A percentile compares a stretch with the other conserved stretches of the same genome.
Evolutionary conservation across 2,797 vertebrate genomes (phyloP).

Genomic region (Podarcis siculus): DNA sequence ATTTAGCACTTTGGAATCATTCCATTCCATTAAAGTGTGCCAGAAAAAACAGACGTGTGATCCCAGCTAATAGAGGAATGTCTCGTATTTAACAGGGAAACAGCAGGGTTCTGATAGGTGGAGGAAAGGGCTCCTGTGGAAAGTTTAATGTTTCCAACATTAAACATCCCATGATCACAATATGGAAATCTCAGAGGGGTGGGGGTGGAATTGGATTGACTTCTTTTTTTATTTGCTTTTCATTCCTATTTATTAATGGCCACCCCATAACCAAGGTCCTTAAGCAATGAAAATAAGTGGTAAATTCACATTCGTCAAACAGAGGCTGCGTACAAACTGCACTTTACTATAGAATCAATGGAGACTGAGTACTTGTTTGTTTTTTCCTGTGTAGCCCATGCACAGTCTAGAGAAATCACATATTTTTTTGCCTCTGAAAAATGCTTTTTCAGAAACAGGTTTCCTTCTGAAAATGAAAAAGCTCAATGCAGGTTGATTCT

Average conservation of each 20-base stretch:
- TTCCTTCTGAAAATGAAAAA: no score
- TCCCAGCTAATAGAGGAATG: constrained; percentile 65
- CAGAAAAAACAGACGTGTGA: constrained; percentile 80
- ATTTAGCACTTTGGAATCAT: constrained; percentile 76
- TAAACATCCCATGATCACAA: constrained; percentile 10
- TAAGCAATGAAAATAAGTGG: no score
- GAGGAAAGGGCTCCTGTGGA: constrained; percentile 21
- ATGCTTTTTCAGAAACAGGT: no score
- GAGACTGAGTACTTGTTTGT: no score
- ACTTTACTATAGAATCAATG: no score
- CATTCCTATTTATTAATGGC: neutral
- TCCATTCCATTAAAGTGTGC: constrained; percentile 76
- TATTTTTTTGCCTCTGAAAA: no score
- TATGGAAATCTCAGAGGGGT: neutral
- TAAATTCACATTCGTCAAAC: no score
- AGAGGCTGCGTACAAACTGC: no score
- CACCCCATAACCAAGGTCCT: no score
- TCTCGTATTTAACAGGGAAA: constrained; percentile 59
- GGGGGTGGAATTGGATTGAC: neutral
- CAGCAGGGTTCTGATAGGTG: constrained; percentile 43
- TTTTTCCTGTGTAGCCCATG: no score
- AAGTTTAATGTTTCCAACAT: constrained; percentile 45
- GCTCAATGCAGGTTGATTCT: no score
- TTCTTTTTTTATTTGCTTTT: neutral
- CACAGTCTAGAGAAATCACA: no score